These are phyloP conservation scores for Drosophila mayaguana DNA, from an alignment of 2,888 invertebrate species.

Conservation along the genomic window DNA sequence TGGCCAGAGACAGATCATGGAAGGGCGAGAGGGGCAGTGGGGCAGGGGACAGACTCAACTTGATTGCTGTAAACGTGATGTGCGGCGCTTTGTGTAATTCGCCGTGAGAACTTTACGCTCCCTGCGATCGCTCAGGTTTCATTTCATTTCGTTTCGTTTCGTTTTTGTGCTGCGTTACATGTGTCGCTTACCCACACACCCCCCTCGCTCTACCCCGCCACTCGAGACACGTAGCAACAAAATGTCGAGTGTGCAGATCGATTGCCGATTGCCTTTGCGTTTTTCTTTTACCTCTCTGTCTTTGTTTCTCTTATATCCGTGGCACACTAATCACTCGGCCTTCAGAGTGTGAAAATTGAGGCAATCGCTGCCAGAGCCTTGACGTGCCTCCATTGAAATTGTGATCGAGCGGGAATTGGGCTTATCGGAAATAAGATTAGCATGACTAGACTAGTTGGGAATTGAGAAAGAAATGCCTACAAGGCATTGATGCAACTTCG, in stretches of 20 bases:
- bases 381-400: constrained; percentile 47
- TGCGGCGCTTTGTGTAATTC: constrained; percentile 79
- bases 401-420: constrained; percentile 5
- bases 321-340: constrained; percentile 63
- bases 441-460: not conserved
- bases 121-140: constrained; percentile 66
- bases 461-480: not conserved
- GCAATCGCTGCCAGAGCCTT: constrained; percentile 62
- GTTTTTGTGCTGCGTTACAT: constrained; percentile 45
- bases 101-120: constrained; percentile 74
- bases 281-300: not conserved
- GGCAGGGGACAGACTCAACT: constrained; percentile 10
- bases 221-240: constrained; percentile 31
- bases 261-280: constrained; percentile 44
- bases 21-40: constrained; percentile 2
- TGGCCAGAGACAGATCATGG: constrained; percentile 7
- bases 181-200: not conserved
- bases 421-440: not conserved
- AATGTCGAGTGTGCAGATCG: constrained; percentile 50
- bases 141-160: constrained; percentile 49
- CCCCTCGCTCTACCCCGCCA: too few species aligned
- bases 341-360: constrained; percentile 74
- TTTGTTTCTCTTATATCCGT: constrained; percentile 19
- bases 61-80: constrained; percentile 75
- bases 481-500: not conserved